A percentile compares a stretch with the other conserved stretches of the same genome.
Conservation (phyloP, 2,113 vertebrate genomes). For the Cheirogaleus medius region DNA sequence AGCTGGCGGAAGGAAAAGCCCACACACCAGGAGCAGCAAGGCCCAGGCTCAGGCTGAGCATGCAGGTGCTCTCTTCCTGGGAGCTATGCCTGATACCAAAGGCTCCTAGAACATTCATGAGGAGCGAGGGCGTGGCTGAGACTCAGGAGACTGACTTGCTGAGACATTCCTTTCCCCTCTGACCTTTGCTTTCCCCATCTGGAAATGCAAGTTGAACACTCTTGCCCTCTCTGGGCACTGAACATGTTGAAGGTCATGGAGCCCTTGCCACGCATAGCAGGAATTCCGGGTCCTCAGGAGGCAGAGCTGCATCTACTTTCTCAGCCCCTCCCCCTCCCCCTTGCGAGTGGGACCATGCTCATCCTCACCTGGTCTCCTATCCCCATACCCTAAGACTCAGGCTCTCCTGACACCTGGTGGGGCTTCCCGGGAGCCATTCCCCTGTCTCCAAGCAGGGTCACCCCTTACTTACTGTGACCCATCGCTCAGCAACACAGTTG, state of each 20-base stretch:
- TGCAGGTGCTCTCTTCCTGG: background rate
- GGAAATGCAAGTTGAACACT: background rate
- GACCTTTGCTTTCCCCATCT: background rate
- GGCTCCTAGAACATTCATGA: background rate
- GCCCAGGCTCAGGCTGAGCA: too few species aligned
- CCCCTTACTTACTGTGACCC: background rate
- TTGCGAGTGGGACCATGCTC: background rate
- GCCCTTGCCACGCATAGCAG: background rate
- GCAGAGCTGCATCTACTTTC: background rate
- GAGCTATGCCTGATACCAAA: background rate
- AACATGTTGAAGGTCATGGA: background rate
- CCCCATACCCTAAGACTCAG: background rate
- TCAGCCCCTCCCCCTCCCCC: background rate
- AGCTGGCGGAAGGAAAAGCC: background rate
- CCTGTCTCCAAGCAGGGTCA: background rate
- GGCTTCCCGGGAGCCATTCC: background rate
- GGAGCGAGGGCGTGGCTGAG: background rate
- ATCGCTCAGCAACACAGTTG: background rate
- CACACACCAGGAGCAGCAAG: background rate
- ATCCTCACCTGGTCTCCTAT: background rate
- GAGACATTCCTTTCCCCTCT: background rate
- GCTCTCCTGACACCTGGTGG: background rate
- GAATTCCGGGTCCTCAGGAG: background rate
- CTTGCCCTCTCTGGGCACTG: background rate
- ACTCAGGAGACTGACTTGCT: background rate